Evolutionary conservation across 2,113 vertebrate genomes (phyloP).

Genomic region (Nematolebias whitei): DNA sequence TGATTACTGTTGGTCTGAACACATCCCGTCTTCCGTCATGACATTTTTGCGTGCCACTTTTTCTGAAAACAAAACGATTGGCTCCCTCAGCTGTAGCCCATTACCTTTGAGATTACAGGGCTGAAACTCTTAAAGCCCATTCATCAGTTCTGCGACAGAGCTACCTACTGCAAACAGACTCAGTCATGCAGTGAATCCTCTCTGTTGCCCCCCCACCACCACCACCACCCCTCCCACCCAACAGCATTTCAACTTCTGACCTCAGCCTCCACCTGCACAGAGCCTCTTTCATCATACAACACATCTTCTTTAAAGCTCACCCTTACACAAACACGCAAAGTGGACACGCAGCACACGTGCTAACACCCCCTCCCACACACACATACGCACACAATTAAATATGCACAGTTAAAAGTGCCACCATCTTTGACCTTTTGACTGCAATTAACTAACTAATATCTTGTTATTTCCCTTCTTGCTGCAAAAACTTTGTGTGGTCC

Average conservation of each 20-base stretch:
- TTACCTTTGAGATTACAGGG: constrained; percentile 63
- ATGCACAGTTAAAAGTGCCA: constrained; percentile 50
- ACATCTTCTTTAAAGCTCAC: constrained; percentile 59
- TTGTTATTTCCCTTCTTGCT: constrained; percentile 65
- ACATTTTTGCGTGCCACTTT: constrained; percentile 48
- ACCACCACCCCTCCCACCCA: not conserved
- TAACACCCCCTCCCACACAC: not conserved
- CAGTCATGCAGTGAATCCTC: constrained; percentile 65
- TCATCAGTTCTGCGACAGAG: constrained; percentile 67
- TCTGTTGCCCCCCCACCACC: constrained; percentile 9
- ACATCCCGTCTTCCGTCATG: constrained; percentile 11
- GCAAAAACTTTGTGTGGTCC: constrained; percentile 63
- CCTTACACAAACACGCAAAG: constrained; percentile 9
- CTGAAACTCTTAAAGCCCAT: constrained; percentile 63
- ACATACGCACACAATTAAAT: not conserved
- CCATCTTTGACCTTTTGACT: constrained; percentile 66
- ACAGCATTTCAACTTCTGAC: constrained; percentile 71
- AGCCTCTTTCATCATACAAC: constrained; percentile 62
- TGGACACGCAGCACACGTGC: constrained; percentile 3
- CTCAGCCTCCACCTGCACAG: constrained; percentile 66
- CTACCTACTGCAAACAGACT: constrained; percentile 56
- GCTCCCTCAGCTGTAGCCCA: constrained; percentile 66
- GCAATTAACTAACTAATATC: constrained; percentile 72
- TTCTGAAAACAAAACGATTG: constrained; percentile 47
- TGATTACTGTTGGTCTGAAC: constrained; percentile 18